Percentiles rank a stretch among this genome's conserved stretches.
These are phyloP conservation scores for Marmota flaviventris DNA, from an alignment of 2,113 vertebrate species.

Conservation along the genomic window DNA sequence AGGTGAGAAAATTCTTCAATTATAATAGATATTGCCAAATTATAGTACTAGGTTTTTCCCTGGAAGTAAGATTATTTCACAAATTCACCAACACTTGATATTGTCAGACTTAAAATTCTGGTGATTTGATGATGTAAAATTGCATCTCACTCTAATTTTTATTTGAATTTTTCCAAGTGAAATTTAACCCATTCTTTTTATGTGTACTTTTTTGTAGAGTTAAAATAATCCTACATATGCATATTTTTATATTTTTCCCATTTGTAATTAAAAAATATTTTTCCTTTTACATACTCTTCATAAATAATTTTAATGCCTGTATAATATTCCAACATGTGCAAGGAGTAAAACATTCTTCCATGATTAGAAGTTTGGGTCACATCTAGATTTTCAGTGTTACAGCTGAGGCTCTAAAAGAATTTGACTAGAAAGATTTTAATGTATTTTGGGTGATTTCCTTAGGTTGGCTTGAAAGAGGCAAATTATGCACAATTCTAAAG, in stretches of 20 bases:
- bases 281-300: not conserved
- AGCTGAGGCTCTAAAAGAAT: not conserved
- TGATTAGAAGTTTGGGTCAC: conserved; percentile 24
- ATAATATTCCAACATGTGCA: not conserved
- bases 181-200: conserved; percentile 13
- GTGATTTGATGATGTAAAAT: not conserved
- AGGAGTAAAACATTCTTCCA: not conserved
- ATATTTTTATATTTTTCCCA: not conserved
- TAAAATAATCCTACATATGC: not conserved
- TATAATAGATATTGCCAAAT: conserved; percentile 43
- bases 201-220: not conserved
- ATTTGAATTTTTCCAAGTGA: not conserved
- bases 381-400: not conserved
- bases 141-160: conserved; percentile 20
- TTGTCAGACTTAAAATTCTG: conserved; percentile 36
- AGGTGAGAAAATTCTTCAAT: conserved; percentile 1
- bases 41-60: not conserved
- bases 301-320: not conserved
- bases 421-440: conserved; percentile 53
- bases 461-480: conserved; percentile 26
- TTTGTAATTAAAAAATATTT: not conserved
- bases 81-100: not conserved
- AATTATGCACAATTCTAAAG: conserved; percentile 11
- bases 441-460: conserved; percentile 59
- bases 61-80: not conserved